Conservation (phyloP, 1,140 invertebrate species). For the Drosophila pseudoobscura region DNA sequence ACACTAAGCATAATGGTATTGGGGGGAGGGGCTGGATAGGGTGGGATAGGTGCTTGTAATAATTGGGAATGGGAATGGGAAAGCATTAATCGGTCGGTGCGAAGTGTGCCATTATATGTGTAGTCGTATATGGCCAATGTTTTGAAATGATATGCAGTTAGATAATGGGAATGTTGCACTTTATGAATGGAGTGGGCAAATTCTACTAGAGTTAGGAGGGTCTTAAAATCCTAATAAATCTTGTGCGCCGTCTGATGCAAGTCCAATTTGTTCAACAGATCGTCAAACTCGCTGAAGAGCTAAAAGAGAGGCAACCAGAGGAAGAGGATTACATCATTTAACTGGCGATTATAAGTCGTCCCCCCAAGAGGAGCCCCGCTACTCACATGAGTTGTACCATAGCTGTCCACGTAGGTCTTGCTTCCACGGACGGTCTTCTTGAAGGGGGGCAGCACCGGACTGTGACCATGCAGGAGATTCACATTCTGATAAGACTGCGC, state of each 20-base stretch:
- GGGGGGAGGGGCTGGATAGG: slow-evolving; percentile 12
- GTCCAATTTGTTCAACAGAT: slow-evolving; percentile 74
- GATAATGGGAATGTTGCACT: slow-evolving; percentile 11
- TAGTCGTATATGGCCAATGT: slow-evolving; percentile 33
- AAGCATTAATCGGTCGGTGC: slow-evolving; percentile 27
- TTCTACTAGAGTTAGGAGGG: slow-evolving; percentile 14
- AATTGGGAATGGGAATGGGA: slow-evolving; percentile 31
- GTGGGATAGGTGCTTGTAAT: slow-evolving; percentile 21
- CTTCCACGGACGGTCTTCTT: slow-evolving; percentile 68
- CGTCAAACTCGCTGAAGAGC: slow-evolving; percentile 80
- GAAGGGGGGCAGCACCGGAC: slow-evolving; percentile 55
- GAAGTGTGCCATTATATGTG: neutral
- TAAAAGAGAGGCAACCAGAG: slow-evolving; percentile 15
- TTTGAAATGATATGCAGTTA: slow-evolving; percentile 41
- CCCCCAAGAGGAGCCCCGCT: too few species aligned
- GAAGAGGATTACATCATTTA: slow-evolving; percentile 11
- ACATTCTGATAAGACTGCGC: slow-evolving; percentile 77
- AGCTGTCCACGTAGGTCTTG: slow-evolving; percentile 76
- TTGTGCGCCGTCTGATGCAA: slow-evolving; percentile 59
- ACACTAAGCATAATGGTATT: slow-evolving; percentile 3
- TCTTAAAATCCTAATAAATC: slow-evolving; percentile 57
- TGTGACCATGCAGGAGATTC: slow-evolving; percentile 68
- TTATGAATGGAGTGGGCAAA: slow-evolving; percentile 5
- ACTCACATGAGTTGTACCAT: slow-evolving; percentile 75
- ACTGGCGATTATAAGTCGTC: neutral